Evolutionary conservation across 2,797 vertebrate genomes (phyloP).

Genomic region (Gephyroberyx darwinii): DNA sequence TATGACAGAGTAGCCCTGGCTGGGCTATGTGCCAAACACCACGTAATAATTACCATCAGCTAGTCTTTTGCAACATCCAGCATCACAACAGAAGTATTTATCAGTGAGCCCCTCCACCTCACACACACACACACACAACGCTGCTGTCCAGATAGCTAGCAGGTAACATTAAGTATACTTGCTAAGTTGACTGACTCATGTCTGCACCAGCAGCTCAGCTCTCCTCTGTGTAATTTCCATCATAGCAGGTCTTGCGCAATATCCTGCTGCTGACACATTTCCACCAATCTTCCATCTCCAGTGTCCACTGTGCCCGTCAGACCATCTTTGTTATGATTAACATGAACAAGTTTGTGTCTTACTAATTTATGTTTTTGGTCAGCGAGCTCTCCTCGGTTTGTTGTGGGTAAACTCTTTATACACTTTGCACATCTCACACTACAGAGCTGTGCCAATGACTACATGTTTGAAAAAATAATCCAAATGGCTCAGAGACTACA

Average conservation of each 20-base stretch:
- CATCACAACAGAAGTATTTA: conserved; percentile 24
- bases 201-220: too few species aligned
- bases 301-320: background rate
- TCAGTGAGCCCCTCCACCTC: conserved; percentile 1
- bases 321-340: background rate
- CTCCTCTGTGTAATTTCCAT: too few species aligned
- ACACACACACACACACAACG: background rate
- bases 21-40: conserved; percentile 30
- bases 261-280: too few species aligned
- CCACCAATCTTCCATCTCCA: background rate
- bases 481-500: too few species aligned
- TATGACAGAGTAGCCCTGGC: background rate
- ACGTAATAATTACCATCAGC: conserved; percentile 56
- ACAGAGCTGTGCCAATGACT: background rate
- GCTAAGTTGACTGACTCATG: background rate
- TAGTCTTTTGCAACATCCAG: conserved; percentile 34
- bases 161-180: background rate
- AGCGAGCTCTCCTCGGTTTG: background rate
- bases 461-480: background rate
- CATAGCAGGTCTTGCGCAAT: too few species aligned
- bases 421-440: too few species aligned
- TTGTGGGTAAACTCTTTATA: background rate
- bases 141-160: background rate
- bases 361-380: background rate
- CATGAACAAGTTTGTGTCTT: background rate